Percentiles rank a stretch among this genome's conserved stretches.
Evolutionary conservation across 2,888 invertebrate species (phyloP).

Genomic region (Synanthedon tipuliformis): DNA sequence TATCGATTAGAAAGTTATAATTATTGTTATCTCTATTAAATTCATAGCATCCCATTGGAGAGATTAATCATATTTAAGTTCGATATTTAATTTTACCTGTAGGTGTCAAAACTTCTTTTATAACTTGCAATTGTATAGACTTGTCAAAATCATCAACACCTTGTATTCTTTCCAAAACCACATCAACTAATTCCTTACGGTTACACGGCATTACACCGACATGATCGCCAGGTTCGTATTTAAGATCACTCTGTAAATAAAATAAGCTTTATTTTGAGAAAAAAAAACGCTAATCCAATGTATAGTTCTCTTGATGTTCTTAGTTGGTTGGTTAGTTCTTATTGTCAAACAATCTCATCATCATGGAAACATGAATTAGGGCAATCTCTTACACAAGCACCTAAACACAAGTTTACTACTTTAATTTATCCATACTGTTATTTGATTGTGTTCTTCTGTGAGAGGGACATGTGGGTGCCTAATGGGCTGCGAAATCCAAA

Average conservation of each 20-base stretch:
- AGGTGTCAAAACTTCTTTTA: conserved; percentile 86
- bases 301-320: too few species aligned
- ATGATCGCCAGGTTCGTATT: conserved; percentile 92
- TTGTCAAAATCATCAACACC: conserved; percentile 76
- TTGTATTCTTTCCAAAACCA: conserved; percentile 76
- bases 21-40: too few species aligned
- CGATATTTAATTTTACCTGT: conserved; percentile 69
- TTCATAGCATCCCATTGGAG: not conserved
- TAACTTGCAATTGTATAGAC: conserved; percentile 80
- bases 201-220: conserved; percentile 92
- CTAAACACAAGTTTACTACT: too few species aligned
- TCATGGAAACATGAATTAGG: too few species aligned
- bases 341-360: too few species aligned
- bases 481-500: too few species aligned
- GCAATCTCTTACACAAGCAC: too few species aligned
- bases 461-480: too few species aligned
- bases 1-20: too few species aligned
- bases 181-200: conserved; percentile 80
- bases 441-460: too few species aligned
- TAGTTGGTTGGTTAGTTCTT: too few species aligned
- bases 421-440: too few species aligned
- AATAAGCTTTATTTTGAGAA: conserved; percentile 2
- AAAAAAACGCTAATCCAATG: not conserved
- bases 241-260: conserved; percentile 55
- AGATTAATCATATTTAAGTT: not conserved